A percentile compares a stretch with the other conserved stretches of the same genome.
phyloP scores from a whole-genome alignment of 2,888 invertebrate species.

The Eristalis arbustorum region DNA sequence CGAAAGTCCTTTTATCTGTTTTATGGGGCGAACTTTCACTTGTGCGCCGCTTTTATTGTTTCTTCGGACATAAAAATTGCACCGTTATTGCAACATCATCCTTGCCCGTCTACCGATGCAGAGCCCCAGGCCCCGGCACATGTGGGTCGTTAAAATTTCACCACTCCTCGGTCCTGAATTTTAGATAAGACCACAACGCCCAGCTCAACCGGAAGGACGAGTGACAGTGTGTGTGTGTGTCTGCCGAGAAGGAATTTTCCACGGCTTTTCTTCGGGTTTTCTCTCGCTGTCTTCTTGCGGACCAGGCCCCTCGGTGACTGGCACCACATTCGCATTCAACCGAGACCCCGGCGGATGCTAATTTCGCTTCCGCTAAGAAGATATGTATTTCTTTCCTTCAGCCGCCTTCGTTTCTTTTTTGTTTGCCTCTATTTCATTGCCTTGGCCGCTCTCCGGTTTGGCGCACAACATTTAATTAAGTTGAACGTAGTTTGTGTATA shows the following conservation, averaged over 20 bases:
- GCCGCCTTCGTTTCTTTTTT: background rate
- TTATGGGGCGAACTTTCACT: constrained; percentile 54
- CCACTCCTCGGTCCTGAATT: constrained; percentile 8
- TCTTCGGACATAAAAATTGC: constrained; percentile 60
- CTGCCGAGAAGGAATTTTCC: background rate
- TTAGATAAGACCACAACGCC: background rate
- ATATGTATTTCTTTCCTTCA: background rate
- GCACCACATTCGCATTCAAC: constrained; percentile 3
- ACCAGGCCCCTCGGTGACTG: background rate
- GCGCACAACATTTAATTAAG: constrained; percentile 44
- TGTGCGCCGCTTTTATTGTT: constrained; percentile 54
- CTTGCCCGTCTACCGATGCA: constrained; percentile 5
- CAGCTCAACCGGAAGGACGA: background rate
- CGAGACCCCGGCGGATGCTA: background rate
- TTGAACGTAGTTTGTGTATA: constrained; percentile 5
- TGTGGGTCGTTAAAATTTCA: constrained; percentile 40
- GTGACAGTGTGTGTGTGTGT: background rate
- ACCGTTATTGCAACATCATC: constrained; percentile 65
- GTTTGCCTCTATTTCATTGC: too few relatives aligned
- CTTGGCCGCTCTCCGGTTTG: constrained; percentile 1
- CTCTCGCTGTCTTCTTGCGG: too few relatives aligned
- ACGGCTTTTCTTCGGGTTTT: too few relatives aligned
- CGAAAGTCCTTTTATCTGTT: constrained; percentile 51
- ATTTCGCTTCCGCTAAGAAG: constrained; percentile 7
- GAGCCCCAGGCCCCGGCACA: background rate